Evolutionary conservation across 1,140 invertebrate species (phyloP).

Genomic region (Calliopsis andreniformis): DNA sequence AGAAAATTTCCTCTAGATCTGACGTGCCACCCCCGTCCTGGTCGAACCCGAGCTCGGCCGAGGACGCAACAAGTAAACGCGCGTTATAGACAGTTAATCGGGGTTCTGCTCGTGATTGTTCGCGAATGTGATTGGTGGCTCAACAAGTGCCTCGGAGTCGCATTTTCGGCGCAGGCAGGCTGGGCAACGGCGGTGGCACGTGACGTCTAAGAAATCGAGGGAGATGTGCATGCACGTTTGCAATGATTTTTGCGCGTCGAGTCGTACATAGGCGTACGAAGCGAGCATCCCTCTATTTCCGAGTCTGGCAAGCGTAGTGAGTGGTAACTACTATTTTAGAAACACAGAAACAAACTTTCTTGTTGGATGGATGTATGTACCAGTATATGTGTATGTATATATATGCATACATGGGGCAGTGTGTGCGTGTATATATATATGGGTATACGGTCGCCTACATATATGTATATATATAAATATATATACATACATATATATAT

Average conservation of each 20-base stretch:
- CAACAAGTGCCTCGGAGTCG: background rate
- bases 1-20: slow-evolving; percentile 64
- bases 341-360: slow-evolving; percentile 58
- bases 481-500: slow-evolving; percentile 48
- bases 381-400: slow-evolving; percentile 40
- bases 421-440: slow-evolving; percentile 27
- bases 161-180: background rate
- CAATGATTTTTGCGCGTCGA: slow-evolving; percentile 63
- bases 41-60: too few relatives aligned
- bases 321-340: slow-evolving; percentile 66
- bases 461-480: slow-evolving; percentile 24
- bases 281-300: slow-evolving; percentile 81
- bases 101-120: background rate
- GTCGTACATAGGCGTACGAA: slow-evolving; percentile 77
- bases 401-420: slow-evolving; percentile 22
- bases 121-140: background rate
- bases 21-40: slow-evolving; percentile 67
- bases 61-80: background rate
- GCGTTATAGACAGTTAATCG: background rate
- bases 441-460: slow-evolving; percentile 38
- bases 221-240: slow-evolving; percentile 81
- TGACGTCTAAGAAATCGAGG: slow-evolving; percentile 79
- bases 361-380: slow-evolving; percentile 64
- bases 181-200: slow-evolving; percentile 61
- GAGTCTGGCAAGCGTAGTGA: slow-evolving; percentile 79